These are phyloP conservation scores for Psilopsiagon aymara DNA, from an alignment of 2,113 vertebrate genomes.

Conservation along the genomic window DNA sequence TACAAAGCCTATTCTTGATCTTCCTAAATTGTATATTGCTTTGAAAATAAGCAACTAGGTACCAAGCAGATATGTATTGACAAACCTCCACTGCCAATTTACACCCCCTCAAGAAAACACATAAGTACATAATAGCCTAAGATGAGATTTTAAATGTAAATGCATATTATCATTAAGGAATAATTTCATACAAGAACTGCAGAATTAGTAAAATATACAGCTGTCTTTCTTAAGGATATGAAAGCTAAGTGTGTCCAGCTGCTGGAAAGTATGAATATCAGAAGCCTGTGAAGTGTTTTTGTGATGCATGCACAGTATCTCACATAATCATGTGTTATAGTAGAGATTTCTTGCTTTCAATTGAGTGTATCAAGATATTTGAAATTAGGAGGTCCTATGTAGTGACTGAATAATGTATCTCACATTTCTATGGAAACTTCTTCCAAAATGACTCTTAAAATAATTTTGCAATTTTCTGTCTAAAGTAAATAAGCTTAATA, in stretches of 20 bases:
- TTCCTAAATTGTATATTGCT: neutral
- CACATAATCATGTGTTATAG: neutral
- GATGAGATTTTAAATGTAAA: constrained; percentile 45
- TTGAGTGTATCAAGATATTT: neutral
- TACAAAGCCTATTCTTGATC: neutral
- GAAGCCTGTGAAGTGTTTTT: neutral
- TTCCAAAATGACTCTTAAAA: neutral
- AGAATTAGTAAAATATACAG: constrained; percentile 30
- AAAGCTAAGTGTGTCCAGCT: constrained; percentile 39
- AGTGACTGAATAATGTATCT: neutral
- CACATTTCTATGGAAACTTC: neutral
- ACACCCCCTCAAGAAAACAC: neutral
- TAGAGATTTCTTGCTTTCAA: neutral
- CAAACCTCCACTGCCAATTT: neutral
- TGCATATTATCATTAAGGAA: constrained; percentile 35
- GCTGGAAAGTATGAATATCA: neutral
- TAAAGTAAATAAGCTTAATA: neutral
- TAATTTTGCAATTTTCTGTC: neutral
- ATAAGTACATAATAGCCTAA: neutral
- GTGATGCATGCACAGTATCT: neutral
- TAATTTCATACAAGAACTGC: neutral
- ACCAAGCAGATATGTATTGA: neutral
- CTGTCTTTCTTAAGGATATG: constrained; percentile 11
- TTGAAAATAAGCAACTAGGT: neutral
- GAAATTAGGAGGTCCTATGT: neutral